These are phyloP conservation scores for Dromas ardeola DNA, from an alignment of 2,113 vertebrate species.

Conservation along the genomic window DNA sequence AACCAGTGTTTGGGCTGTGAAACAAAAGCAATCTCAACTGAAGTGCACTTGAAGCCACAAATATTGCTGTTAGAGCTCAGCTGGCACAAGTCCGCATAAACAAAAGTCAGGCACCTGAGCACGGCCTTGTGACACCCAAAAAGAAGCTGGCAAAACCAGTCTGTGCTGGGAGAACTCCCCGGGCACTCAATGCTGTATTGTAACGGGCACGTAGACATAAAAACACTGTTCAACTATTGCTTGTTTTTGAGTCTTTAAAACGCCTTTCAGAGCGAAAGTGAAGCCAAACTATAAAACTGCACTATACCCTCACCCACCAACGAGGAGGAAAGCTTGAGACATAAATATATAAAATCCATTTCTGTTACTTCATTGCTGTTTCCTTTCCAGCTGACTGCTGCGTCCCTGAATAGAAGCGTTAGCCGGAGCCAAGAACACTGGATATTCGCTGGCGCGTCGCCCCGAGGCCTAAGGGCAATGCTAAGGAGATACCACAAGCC, in stretches of 20 bases:
- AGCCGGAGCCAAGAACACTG: slow-evolving; percentile 52
- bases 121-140: neutral
- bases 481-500: slow-evolving; percentile 68
- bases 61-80: neutral
- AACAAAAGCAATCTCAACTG: neutral
- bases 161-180: neutral
- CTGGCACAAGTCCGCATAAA: neutral
- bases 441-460: slow-evolving; percentile 52
- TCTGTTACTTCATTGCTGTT: slow-evolving; percentile 33
- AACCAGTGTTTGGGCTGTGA: neutral
- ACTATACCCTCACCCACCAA: neutral
- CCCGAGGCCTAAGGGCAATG: slow-evolving; percentile 54
- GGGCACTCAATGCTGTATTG: neutral
- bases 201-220: neutral
- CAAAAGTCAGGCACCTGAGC: slow-evolving; percentile 4
- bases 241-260: neutral
- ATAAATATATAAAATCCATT: slow-evolving; percentile 49
- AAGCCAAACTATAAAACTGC: neutral
- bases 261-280: neutral
- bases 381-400: slow-evolving; percentile 62
- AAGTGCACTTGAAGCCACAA: neutral
- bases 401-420: slow-evolving; percentile 46
- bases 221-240: neutral
- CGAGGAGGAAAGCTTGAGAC: slow-evolving; percentile 15
- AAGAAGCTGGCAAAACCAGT: slow-evolving; percentile 39